Conservation (phyloP, 2,888 invertebrate species). For the Sabatieria punctata region DNA sequence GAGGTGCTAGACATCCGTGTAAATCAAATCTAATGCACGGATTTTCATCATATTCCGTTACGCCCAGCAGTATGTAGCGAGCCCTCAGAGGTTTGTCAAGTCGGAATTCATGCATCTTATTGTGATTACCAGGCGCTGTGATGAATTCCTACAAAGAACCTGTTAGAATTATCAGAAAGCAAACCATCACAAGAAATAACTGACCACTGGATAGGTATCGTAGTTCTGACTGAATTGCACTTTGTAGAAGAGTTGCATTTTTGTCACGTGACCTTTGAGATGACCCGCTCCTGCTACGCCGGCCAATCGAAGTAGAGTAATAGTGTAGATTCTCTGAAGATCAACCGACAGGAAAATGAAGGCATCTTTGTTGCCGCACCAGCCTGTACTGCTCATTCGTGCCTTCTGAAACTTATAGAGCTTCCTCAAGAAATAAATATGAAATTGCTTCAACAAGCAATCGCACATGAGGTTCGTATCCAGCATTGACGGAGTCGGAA, state of each 20-base stretch:
- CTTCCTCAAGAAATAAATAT: background rate
- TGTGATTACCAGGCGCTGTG: conserved; percentile 49
- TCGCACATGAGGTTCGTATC: conserved; percentile 42
- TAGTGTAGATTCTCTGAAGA: conserved; percentile 72
- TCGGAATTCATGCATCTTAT: conserved; percentile 86
- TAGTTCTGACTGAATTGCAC: conserved; percentile 81
- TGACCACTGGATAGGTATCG: conserved; percentile 72
- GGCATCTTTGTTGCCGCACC: conserved; percentile 60
- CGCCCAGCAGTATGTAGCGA: conserved; percentile 77
- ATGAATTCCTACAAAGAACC: conserved; percentile 42
- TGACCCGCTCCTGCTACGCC: conserved; percentile 27
- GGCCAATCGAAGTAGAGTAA: conserved; percentile 27
- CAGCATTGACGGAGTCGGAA: conserved; percentile 45
- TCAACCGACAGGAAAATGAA: conserved; percentile 91
- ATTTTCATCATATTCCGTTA: conserved; percentile 89
- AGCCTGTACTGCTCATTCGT: conserved; percentile 26
- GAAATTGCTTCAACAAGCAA: background rate
- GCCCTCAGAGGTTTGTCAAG: conserved; percentile 73
- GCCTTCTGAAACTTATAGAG: conserved; percentile 12
- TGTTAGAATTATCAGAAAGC: background rate
- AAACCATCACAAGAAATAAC: conserved; percentile 10
- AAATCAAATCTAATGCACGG: conserved; percentile 87
- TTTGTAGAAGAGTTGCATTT: conserved; percentile 91
- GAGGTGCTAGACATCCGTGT: conserved; percentile 63
- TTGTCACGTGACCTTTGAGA: conserved; percentile 64